Conservation (phyloP, 2,888 invertebrate genomes). For the Oscheius sp. region DNA sequence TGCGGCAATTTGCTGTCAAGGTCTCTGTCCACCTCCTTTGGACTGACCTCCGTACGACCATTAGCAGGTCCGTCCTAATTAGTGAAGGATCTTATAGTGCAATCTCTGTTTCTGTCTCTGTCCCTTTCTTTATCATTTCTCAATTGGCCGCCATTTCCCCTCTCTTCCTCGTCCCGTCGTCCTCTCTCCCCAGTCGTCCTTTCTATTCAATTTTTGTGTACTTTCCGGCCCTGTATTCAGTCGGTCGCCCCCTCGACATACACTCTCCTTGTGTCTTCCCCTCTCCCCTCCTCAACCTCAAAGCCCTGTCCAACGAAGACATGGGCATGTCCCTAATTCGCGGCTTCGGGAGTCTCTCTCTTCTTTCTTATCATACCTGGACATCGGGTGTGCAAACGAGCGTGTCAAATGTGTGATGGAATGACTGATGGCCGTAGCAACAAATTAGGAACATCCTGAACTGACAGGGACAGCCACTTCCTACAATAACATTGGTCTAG, state of each 20-base stretch:
- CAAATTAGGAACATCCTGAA: conserved; percentile 28
- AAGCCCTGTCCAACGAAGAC: background rate
- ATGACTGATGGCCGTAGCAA: conserved; percentile 36
- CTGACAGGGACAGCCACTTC: too few species aligned
- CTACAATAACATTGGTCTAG: too few species aligned
- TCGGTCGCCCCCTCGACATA: conserved; percentile 9
- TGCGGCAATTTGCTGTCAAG: conserved; percentile 35
- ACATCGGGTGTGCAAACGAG: conserved; percentile 37
- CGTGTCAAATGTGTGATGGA: conserved; percentile 43
- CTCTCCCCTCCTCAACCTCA: background rate
- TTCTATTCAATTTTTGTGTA: conserved; percentile 36
- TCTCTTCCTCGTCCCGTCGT: conserved; percentile 1
- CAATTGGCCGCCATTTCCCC: conserved; percentile 28
- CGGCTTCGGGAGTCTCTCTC: background rate
- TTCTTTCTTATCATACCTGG: conserved; percentile 25
- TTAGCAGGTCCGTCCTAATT: conserved; percentile 30
- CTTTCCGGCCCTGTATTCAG: conserved; percentile 25
- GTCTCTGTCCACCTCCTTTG: background rate
- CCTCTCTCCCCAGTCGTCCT: conserved; percentile 1
- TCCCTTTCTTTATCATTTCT: conserved; percentile 9
- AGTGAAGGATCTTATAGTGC: background rate
- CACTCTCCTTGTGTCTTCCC: conserved; percentile 1
- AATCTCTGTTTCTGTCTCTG: background rate
- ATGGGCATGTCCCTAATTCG: conserved; percentile 19
- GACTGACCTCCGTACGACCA: conserved; percentile 23